These are phyloP conservation scores for Suricata suricatta DNA, from an alignment of 2,113 vertebrate species.

Conservation along the genomic window DNA sequence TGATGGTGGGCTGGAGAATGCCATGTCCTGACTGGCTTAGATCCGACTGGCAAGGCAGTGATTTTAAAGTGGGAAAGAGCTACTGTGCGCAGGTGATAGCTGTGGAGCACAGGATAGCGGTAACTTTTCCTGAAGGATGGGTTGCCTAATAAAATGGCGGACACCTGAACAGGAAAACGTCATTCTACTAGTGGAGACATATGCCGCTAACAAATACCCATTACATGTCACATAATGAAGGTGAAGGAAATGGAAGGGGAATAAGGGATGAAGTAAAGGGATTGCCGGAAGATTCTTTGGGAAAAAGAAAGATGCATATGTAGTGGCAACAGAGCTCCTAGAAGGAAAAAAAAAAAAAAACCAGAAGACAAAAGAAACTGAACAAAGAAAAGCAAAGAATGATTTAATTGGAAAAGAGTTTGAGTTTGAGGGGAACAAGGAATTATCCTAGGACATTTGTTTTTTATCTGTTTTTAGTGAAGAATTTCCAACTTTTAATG, in stretches of 20 bases:
- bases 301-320: not conserved
- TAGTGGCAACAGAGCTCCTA: not conserved
- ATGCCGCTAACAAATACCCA: not conserved
- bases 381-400: not conserved
- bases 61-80: not conserved
- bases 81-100: not conserved
- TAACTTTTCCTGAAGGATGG: not conserved
- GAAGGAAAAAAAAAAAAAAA: not conserved
- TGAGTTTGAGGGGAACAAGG: not conserved
- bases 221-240: not conserved
- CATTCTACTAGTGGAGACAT: not conserved
- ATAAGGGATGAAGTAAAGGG: not conserved
- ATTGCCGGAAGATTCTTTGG: not conserved
- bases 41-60: accelerated
- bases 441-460: not conserved
- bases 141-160: not conserved
- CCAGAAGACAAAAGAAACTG: not conserved
- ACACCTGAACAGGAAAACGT: not conserved
- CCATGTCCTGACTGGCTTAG: not conserved
- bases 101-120: not conserved
- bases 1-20: not conserved
- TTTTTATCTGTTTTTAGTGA: not conserved
- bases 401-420: not conserved
- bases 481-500: not conserved
- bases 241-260: not conserved